Base-by-base conservation (phyloP, 1,140 invertebrate genomes). In the Brachionus rotundiformis region DNA sequence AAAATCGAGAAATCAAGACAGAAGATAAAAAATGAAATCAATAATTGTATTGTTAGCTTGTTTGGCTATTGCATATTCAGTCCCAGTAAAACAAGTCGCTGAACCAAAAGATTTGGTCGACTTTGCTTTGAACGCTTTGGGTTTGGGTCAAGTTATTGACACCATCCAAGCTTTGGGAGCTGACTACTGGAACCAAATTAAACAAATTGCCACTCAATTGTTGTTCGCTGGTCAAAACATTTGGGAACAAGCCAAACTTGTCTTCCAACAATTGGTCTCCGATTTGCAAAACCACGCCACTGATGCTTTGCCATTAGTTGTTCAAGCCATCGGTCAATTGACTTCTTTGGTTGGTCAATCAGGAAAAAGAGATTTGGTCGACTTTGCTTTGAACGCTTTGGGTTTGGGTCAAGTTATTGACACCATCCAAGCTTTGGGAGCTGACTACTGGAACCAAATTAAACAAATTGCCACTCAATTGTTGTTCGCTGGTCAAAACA, bases 231-330 rank as follows among this genome's bases (percentile, higher is more conserved):
- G 71, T 47, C 71, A 75, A 75, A 31, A 75, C 39, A 39, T 39
- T 11, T 75, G 71, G 71, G 3, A 49, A 25, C 71, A 75, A 49
- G 71, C 44, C n/a, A 31, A n/a, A 31, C 33, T 27, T 1, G 16
- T 75, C 13, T 49, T 75, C 11, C 6, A 7, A 13, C 71, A 75
- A 49, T 49, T 75, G 11, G 71, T 41, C 11, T 11, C 23, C 13
- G 71, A 75, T 75, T 49, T 75, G 11, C 44, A 44, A 41, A 75
- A 75, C 71, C 71, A 75, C n/a, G 71, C 44, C 31, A 39, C 29
- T 49, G 44, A 75, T 49, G 71, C 71, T 49, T 27, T 49, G 10
- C 36, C 36, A 44, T 44, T 75, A 41, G 71, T 75, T 39, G 19
- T 36, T 54, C 36, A 77, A 59, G 41, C 41, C 4, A 33, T 77